phyloP scores from a whole-genome alignment of 2,113 vertebrate species.

The Pterocles gutturalis region DNA sequence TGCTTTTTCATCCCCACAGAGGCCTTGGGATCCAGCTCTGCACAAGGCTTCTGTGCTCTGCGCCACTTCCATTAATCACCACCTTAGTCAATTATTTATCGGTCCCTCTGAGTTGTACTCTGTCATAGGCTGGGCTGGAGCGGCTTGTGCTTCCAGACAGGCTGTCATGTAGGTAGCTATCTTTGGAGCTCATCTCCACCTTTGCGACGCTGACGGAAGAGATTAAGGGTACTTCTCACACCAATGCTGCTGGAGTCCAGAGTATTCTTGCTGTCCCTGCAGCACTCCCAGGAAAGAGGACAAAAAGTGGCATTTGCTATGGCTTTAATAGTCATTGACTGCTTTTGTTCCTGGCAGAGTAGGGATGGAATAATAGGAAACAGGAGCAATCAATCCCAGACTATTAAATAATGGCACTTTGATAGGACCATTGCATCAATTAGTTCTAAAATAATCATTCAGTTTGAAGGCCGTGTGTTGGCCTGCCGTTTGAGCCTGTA shows the following conservation, averaged over 20 bases:
- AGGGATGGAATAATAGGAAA: not conserved
- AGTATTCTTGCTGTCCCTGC: not conserved
- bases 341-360: not conserved
- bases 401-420: not conserved
- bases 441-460: not conserved
- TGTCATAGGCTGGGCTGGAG: not conserved
- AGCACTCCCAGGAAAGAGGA: not conserved
- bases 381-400: not conserved
- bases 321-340: not conserved
- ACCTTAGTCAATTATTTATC: not conserved
- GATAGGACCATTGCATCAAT: not conserved
- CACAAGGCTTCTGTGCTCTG: not conserved
- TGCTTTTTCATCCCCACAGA: not conserved
- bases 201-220: not conserved
- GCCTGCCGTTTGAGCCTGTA: not conserved
- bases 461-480: not conserved
- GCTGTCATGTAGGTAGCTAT: not conserved
- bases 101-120: not conserved
- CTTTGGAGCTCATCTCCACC: not conserved
- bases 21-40: not conserved
- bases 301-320: not conserved
- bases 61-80: not conserved
- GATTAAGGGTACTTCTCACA: not conserved
- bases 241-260: not conserved
- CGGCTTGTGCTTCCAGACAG: not conserved